A percentile compares a stretch with the other conserved stretches of the same genome.
Evolutionary conservation across 2,113 vertebrate genomes (phyloP).

Genomic region (Cisticola juncidis): DNA sequence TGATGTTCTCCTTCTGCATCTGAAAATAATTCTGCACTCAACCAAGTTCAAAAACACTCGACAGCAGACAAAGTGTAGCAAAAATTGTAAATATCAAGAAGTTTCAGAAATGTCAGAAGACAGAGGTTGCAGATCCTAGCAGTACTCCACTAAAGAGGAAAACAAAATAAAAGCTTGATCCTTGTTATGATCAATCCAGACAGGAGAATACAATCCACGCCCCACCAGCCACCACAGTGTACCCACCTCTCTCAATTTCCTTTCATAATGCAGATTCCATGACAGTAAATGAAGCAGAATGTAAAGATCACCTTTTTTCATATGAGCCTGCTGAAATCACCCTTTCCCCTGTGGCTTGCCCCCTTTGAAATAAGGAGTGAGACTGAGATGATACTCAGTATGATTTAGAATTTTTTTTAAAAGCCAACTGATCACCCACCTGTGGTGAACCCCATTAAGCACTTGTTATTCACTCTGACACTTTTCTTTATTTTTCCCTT

Average conservation of each 20-base stretch:
- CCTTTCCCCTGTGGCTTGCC: not conserved
- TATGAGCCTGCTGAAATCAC: not conserved
- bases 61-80: not conserved
- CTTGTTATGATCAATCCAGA: not conserved
- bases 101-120: not conserved
- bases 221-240: not conserved
- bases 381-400: not conserved
- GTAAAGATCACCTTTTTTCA: not conserved
- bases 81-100: not conserved
- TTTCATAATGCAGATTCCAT: not conserved
- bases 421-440: not conserved
- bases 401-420: not conserved
- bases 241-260: fast-evolving
- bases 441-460: not conserved
- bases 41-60: not conserved
- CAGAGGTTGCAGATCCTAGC: not conserved
- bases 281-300: not conserved
- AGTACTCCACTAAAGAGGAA: not conserved
- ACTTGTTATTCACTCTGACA: not conserved
- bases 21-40: not conserved
- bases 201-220: not conserved
- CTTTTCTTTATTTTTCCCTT: not conserved
- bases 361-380: fast-evolving
- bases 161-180: not conserved
- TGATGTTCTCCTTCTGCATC: not conserved